phyloP scores from a whole-genome alignment of 2,888 invertebrate species.

The Cantharis flavilabris region DNA sequence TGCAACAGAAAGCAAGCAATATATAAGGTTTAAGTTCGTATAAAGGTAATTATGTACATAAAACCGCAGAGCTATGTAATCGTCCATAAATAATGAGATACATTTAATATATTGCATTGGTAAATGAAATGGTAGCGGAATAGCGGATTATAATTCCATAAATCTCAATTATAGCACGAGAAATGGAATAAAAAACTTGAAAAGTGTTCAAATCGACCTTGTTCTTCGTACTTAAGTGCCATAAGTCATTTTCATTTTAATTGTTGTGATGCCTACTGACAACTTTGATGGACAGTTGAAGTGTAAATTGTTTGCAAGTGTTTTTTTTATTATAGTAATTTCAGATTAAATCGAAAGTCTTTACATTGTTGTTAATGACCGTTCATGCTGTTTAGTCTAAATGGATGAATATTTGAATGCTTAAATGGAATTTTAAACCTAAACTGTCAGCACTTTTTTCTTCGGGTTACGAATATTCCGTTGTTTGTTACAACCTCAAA shows the following conservation, averaged over 20 bases:
- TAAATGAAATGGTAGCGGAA: background rate
- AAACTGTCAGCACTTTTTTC: too few species aligned
- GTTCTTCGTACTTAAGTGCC: background rate
- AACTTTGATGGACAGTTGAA: background rate
- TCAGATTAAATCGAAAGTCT: background rate
- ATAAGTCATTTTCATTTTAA: background rate
- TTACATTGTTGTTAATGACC: background rate
- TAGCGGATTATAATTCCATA: background rate
- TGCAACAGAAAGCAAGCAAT: background rate
- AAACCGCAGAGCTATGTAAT: background rate
- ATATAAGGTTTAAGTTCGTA: background rate
- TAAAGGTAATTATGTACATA: background rate
- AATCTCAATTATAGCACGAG: background rate
- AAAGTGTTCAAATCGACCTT: background rate
- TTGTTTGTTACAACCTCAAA: too few species aligned
- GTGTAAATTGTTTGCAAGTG: background rate
- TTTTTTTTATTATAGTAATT: background rate
- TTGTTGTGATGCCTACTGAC: background rate
- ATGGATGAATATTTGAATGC: background rate
- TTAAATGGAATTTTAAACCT: background rate
- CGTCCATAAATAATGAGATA: background rate
- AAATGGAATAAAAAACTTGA: background rate
- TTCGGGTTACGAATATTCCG: too few species aligned
- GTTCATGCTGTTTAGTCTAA: too few species aligned
- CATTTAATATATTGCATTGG: background rate